Base-by-base conservation (phyloP, 2,888 invertebrate genomes). In the Dicranocentrus wangi region DNA sequence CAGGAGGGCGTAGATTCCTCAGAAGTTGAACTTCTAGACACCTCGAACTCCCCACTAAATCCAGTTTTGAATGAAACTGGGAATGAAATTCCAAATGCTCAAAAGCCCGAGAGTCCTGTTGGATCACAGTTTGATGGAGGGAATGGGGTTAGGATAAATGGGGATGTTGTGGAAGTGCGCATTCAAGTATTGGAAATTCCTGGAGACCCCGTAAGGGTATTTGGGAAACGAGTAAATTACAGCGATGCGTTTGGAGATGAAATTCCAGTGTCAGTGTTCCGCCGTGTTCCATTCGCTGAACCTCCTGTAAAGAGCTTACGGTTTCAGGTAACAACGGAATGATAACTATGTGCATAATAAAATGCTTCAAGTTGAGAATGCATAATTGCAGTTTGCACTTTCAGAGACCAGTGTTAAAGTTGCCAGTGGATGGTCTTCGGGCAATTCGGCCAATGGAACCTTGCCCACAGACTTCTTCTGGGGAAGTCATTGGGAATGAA, bases 401-500 rank as follows among this genome's bases (percentile, higher is more conserved):
- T n/a, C 23, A 84, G 85, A 80, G 85, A 72, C 84, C 86, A 19
- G 69, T 81, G 3, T 42, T 85, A 53, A 58, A 70, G 19, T 43
- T 66, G 1, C 78, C 82, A 5, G 68, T 61, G 13, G 43, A 65
- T 19, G 81, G 82, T 65, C 81, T 85, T 43, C 66, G 51, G 8
- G 86, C 85, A 13, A 21, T 72, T 1, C 61, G 75, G 13, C 63
- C 65, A 32, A 66, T 82, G 8, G 42, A 68, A 2, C 82, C 83
- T 10, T 86, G 86, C 66, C 86, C 86, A 10, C 86, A 86, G 80
- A 27, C 82, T 13, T 65, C 76, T 1, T 53, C 61, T 1, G 39
- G 83, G 5, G 51, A 27, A 0, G 21, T 69, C 2, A 32, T 84
- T 21, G 86, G 86, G 0, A 42, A 55, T 13, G 86, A 86, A 61